Evolutionary conservation across 1,140 invertebrate genomes (phyloP).

Genomic region (Sitophilus oryzae): DNA sequence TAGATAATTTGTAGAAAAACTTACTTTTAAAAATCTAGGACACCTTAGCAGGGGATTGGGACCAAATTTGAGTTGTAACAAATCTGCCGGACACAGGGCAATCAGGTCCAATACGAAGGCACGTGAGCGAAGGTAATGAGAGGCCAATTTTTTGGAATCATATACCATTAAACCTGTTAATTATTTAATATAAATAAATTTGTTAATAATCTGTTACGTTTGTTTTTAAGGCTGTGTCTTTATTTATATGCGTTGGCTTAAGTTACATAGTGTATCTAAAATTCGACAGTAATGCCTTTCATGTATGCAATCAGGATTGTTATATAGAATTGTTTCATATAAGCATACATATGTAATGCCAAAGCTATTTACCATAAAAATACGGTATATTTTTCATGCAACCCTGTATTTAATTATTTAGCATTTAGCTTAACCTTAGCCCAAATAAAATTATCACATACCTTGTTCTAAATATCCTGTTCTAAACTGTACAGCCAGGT

Average conservation of each 20-base stretch:
- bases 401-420: too few relatives aligned
- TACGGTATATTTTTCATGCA: too few relatives aligned
- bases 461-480: constrained; percentile 96
- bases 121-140: constrained; percentile 80
- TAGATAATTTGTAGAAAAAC: background rate
- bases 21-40: constrained; percentile 74
- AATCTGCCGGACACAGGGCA: constrained; percentile 78
- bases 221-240: too few relatives aligned
- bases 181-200: background rate
- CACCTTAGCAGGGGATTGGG: constrained; percentile 75
- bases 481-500: constrained; percentile 84
- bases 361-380: too few relatives aligned
- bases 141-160: constrained; percentile 81
- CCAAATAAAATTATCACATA: background rate
- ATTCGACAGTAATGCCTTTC: too few relatives aligned
- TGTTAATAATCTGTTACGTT: background rate
- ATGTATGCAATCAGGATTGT: too few relatives aligned
- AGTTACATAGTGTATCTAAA: too few relatives aligned
- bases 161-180: constrained; percentile 70
- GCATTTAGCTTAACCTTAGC: too few relatives aligned
- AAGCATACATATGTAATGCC: too few relatives aligned
- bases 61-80: constrained; percentile 75
- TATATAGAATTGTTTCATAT: too few relatives aligned
- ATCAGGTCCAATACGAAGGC: constrained; percentile 81
- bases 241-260: too few relatives aligned